These are phyloP conservation scores for Chelon labrosus DNA, from an alignment of 2,797 vertebrate genomes.

Conservation along the genomic window DNA sequence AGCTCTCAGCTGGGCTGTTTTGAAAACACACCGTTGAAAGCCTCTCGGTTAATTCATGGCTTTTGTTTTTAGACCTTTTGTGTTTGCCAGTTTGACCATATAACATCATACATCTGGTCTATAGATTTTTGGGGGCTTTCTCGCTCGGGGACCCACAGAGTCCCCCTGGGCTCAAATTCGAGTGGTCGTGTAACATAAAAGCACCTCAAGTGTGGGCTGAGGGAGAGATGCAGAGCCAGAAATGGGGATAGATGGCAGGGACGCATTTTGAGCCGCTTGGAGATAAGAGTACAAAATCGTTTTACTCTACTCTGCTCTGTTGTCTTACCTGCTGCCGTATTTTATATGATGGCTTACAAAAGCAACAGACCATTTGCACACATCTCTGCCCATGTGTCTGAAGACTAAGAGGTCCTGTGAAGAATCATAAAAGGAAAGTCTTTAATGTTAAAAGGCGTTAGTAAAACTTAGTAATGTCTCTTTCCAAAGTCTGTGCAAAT, in stretches of 20 bases:
- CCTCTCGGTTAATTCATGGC: constrained; percentile 95
- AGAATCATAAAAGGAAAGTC: too few relatives aligned
- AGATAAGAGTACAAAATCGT: constrained; percentile 87
- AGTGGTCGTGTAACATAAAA: constrained; percentile 93
- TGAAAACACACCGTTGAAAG: constrained; percentile 98
- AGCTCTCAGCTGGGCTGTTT: constrained; percentile 98
- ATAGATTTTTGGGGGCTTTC: constrained; percentile 93
- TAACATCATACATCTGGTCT: constrained; percentile 99
- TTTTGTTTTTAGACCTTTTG: constrained; percentile 97
- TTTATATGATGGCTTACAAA: constrained; percentile 18
- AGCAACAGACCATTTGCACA: constrained; percentile 14
- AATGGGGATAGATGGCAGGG: constrained; percentile 74
- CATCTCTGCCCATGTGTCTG: neutral
- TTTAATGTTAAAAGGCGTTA: too few relatives aligned
- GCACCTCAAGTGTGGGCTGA: constrained; percentile 87
- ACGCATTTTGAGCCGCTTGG: constrained; percentile 75
- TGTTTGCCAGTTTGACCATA: constrained; percentile 99
- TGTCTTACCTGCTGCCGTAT: constrained; percentile 35
- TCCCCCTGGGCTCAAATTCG: constrained; percentile 91
- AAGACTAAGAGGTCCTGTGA: neutral
- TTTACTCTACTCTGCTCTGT: constrained; percentile 81
- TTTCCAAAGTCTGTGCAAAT: too few relatives aligned
- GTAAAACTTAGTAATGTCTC: too few relatives aligned
- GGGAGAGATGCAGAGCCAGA: constrained; percentile 76
- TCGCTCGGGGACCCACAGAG: constrained; percentile 91